phyloP scores from a whole-genome alignment of 2,888 invertebrate genomes.

The Aleiodes leptofemur region DNA sequence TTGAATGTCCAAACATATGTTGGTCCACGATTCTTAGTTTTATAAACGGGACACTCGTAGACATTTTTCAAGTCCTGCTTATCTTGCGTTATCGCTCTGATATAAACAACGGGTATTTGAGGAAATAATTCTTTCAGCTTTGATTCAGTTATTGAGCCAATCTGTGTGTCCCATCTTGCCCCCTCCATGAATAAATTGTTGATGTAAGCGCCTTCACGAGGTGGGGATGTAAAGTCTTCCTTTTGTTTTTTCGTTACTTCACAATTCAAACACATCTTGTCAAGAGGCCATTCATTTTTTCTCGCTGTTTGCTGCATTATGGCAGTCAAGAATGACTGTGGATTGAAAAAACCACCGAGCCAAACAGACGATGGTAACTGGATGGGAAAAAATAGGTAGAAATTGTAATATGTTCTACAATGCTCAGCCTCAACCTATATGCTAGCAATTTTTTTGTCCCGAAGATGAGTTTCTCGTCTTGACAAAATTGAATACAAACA shows the following conservation, averaged over 20 bases:
- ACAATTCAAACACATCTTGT: slow-evolving; percentile 96
- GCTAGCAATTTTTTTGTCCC: neutral
- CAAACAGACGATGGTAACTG: slow-evolving; percentile 91
- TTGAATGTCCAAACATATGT: slow-evolving; percentile 98
- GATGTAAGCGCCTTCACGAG: slow-evolving; percentile 94
- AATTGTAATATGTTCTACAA: neutral
- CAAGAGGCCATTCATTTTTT: slow-evolving; percentile 96
- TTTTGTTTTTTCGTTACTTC: slow-evolving; percentile 94
- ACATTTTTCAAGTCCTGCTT: slow-evolving; percentile 91
- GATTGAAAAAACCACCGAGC: slow-evolving; percentile 97
- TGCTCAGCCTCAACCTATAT: slow-evolving; percentile 1
- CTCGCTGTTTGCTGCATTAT: slow-evolving; percentile 98
- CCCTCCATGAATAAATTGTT: slow-evolving; percentile 95
- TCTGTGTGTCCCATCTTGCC: slow-evolving; percentile 91
- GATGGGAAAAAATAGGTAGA: slow-evolving; percentile 23
- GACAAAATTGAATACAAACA: too few relatives aligned
- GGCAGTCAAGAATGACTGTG: slow-evolving; percentile 96
- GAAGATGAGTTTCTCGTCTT: too few relatives aligned
- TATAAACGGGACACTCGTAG: slow-evolving; percentile 96
- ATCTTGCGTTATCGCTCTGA: slow-evolving; percentile 91
- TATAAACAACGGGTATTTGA: slow-evolving; percentile 91
- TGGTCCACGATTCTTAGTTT: slow-evolving; percentile 90
- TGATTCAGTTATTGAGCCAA: slow-evolving; percentile 89
- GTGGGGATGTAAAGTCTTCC: slow-evolving; percentile 90
- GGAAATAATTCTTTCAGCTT: slow-evolving; percentile 93